Base-by-base conservation (phyloP, 2,113 vertebrate species). In the Toxotes chatareus region DNA sequence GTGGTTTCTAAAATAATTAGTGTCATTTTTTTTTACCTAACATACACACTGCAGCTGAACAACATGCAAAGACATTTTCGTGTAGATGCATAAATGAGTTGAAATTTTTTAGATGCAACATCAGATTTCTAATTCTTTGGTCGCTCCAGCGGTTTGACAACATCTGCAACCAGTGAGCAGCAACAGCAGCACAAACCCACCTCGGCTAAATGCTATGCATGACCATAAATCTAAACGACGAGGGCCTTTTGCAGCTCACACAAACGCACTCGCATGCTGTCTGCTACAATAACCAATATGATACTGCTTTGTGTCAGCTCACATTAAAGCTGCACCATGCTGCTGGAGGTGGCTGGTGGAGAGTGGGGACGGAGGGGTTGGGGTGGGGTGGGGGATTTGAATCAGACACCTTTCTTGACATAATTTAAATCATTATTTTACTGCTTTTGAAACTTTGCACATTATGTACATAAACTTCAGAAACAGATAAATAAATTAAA, bases 401-500 rank as follows among this genome's bases (percentile, higher is more conserved):
- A 93, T 92, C 92, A 94, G 71, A 94, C 91, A 94, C 93, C 79
- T 89, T 86, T 88, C 74, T 86, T 88, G 77, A 61, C 91, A 90
- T 94, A 94, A 96, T 95, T 95, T 95, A 97, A 97, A 97, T 96
- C 96, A 96, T 96, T 96, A 93, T 97, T 98, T 98, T 98, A 98
- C 97, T 97, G 96, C 96, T 93, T 96, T 90, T 95, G 94, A 97
- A 97, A 97, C 93, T 96, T 96, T 97, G 96, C 96, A 96, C 96
- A 95, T 93, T 96, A 96, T 97, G 94, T 98, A 97, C 97, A 99
- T 96, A 96, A 95, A 95, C 94, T 94, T 92, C 87, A 93, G 94
- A 93, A 97, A 97, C 96, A 97, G 97, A 97, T 95, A 91, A 98
- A 98, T 98, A 98, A 97, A 96, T 98, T 98, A 98, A 98, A 96